Conservation (phyloP, 2,113 vertebrate genomes). For the Charina bottae region DNA sequence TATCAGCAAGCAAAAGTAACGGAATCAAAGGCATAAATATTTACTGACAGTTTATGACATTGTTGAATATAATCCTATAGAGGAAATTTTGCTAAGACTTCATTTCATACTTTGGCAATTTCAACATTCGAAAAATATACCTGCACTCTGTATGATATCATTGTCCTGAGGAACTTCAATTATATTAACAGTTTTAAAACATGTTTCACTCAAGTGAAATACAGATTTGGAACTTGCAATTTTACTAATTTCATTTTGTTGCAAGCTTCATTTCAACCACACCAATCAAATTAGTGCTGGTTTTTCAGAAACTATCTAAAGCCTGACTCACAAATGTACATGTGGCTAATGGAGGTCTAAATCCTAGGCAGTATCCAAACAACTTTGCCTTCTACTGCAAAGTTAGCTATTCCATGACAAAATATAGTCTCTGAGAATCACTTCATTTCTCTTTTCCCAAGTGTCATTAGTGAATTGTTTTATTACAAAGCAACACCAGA, state of each 20-base stretch:
- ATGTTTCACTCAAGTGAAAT: not conserved
- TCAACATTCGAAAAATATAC: not conserved
- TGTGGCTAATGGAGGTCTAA: not conserved
- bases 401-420: slow-evolving; percentile 25
- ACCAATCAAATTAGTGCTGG: not conserved
- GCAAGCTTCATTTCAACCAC: not conserved
- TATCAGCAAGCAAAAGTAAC: slow-evolving; percentile 41
- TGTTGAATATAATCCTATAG: not conserved
- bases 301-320: not conserved
- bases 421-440: slow-evolving; percentile 23
- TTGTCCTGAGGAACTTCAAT: not conserved
- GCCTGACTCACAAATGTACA: not conserved
- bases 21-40: slow-evolving; percentile 26
- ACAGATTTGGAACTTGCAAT: not conserved
- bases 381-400: slow-evolving; percentile 14
- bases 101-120: not conserved
- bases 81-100: not conserved
- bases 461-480: slow-evolving; percentile 40
- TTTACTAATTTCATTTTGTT: not conserved
- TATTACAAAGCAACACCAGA: slow-evolving; percentile 42
- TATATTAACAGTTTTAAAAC: not conserved
- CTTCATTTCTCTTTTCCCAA: slow-evolving; percentile 9
- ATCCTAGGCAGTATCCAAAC: slow-evolving; percentile 11
- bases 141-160: not conserved
- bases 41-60: not conserved